A percentile compares a stretch with the other conserved stretches of the same genome.
These are phyloP conservation scores for Hydrozoanthus gracilis DNA, from an alignment of 92 coral and sea anemone species.

Conservation along the genomic window DNA sequence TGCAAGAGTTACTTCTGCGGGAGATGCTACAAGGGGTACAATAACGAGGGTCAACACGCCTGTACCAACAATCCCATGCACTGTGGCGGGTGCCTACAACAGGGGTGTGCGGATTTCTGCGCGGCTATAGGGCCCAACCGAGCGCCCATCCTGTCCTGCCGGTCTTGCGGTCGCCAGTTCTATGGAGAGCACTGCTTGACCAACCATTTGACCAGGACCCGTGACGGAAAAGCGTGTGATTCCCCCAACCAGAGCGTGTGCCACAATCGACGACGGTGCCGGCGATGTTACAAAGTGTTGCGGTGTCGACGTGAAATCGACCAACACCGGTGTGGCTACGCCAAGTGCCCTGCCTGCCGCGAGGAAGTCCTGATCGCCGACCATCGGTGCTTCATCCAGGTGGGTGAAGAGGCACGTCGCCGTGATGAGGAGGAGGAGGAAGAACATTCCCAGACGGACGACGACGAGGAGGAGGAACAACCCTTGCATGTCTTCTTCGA, in stretches of 20 bases:
- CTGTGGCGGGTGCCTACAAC: conserved; percentile 22
- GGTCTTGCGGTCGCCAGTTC: conserved; percentile 19
- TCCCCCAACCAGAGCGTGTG: conserved; percentile 14
- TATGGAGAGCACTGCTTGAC: too few species aligned
- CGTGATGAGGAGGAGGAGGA: conserved; percentile 25
- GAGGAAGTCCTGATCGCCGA: conserved; percentile 19
- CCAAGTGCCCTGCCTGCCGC: conserved; percentile 39
- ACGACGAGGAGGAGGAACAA: conserved; percentile 30
- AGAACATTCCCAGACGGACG: conserved; percentile 23
- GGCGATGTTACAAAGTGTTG: conserved; percentile 30
- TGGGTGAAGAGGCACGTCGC: conserved; percentile 22
- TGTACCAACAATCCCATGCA: conserved; percentile 20
- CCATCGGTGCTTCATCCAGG: conserved; percentile 46
- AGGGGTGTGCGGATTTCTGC: neutral
- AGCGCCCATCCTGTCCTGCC: conserved; percentile 23
- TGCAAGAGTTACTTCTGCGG: neutral
- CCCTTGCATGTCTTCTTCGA: neutral
- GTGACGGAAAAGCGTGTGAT: neutral
- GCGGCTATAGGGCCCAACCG: conserved; percentile 23
- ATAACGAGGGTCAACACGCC: neutral
- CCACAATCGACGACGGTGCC: conserved; percentile 9
- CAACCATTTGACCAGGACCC: conserved; percentile 20
- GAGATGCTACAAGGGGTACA: conserved; percentile 1
- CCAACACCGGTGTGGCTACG: conserved; percentile 31
- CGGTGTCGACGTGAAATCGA: conserved; percentile 6